phyloP scores from a whole-genome alignment of 1,140 invertebrate species.

The Coptotermes formosanus region DNA sequence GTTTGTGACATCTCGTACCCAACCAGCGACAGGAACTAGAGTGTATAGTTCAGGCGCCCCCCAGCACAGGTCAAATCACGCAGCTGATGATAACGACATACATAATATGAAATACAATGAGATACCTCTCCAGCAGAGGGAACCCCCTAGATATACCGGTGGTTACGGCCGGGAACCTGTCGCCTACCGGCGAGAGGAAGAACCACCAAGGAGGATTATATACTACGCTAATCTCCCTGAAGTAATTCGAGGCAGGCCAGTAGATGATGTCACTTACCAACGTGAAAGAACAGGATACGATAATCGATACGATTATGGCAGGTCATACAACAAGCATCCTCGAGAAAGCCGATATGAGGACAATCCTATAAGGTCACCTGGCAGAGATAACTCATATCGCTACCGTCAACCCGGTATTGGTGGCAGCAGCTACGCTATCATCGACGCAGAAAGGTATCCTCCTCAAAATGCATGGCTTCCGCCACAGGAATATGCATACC shows the following conservation, averaged over 20 bases:
- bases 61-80: too few relatives aligned
- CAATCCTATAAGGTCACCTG: background rate
- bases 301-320: background rate
- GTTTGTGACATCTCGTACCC: constrained; percentile 25
- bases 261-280: constrained; percentile 41
- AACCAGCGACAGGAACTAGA: background rate
- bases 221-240: constrained; percentile 54
- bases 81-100: background rate
- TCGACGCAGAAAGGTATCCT: background rate
- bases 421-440: constrained; percentile 21
- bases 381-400: background rate
- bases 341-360: constrained; percentile 23
- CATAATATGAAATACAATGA: constrained; percentile 18
- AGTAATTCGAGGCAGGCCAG: constrained; percentile 47
- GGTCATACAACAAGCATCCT: constrained; percentile 22
- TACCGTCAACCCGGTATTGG: background rate
- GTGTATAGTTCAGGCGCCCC: background rate
- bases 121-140: constrained; percentile 13
- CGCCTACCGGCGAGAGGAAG: background rate
- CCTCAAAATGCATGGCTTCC: background rate
- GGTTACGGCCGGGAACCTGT: background rate
- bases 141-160: background rate
- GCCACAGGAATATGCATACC: background rate
- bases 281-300: constrained; percentile 36
- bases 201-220: constrained; percentile 46